These are phyloP conservation scores for Apis laboriosa DNA, from an alignment of 1,140 invertebrate species.

Conservation along the genomic window DNA sequence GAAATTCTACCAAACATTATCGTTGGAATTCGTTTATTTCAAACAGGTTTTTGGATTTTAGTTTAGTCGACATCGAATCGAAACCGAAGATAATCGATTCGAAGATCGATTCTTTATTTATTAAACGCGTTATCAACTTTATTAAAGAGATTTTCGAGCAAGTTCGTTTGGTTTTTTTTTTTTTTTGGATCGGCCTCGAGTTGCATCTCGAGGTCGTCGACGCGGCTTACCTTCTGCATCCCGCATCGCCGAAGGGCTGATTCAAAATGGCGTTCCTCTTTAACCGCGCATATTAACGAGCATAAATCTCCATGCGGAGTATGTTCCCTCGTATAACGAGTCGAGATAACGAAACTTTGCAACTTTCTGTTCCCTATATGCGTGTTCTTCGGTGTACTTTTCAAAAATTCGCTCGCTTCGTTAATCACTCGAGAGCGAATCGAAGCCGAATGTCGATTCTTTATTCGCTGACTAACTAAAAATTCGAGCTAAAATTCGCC, in stretches of 20 bases:
- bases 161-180: conserved; percentile 7
- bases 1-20: too few species aligned
- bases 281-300: conserved; percentile 47
- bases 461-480: too few species aligned
- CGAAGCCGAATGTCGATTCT: too few species aligned
- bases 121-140: background rate
- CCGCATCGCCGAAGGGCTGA: background rate
- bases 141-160: conserved; percentile 21
- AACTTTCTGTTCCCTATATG: background rate
- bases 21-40: too few species aligned
- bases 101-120: background rate
- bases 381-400: background rate
- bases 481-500: too few species aligned
- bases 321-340: background rate
- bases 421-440: too few species aligned
- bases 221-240: conserved; percentile 12
- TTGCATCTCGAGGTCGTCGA: conserved; percentile 10
- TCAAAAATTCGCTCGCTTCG: too few species aligned
- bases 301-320: conserved; percentile 21
- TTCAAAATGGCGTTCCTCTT: conserved; percentile 48
- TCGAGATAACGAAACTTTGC: conserved; percentile 33
- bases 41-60: too few species aligned
- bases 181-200: background rate
- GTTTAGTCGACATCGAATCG: too few species aligned
- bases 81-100: too few species aligned